Percentiles rank a stretch among this genome's conserved stretches.
These are phyloP conservation scores for Pseudobourletiella spinata DNA, from an alignment of 1,140 invertebrate species.

Conservation along the genomic window DNA sequence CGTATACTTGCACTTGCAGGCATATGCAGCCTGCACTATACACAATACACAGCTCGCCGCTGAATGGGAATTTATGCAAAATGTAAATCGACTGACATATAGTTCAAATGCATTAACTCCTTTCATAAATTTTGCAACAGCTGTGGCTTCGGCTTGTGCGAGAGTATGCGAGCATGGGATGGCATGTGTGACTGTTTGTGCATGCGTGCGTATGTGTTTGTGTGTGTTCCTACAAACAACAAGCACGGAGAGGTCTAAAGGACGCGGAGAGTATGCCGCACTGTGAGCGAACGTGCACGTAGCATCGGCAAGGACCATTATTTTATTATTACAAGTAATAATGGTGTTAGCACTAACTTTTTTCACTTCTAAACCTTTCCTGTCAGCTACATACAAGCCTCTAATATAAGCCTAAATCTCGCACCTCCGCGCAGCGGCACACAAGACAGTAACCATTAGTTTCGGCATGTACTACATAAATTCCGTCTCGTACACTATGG, in stretches of 20 bases:
- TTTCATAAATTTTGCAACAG: slow-evolving; percentile 7
- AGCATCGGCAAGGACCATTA: too few species aligned
- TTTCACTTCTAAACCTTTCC: too few species aligned
- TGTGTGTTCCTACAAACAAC: background rate
- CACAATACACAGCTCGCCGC: too few species aligned
- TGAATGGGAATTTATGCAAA: background rate
- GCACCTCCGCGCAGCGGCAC: too few species aligned
- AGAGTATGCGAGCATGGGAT: background rate
- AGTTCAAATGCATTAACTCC: background rate
- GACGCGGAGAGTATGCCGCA: background rate
- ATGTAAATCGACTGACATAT: background rate
- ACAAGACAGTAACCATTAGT: too few species aligned
- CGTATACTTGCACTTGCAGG: too few species aligned
- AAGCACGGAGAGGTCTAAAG: background rate
- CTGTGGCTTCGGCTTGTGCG: background rate
- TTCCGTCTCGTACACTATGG: too few species aligned
- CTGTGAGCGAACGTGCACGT: background rate
- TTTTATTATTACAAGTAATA: background rate
- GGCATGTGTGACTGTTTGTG: background rate
- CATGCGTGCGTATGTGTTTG: background rate
- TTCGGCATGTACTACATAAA: too few species aligned
- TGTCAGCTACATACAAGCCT: too few species aligned
- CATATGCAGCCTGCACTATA: too few species aligned
- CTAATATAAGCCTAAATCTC: too few species aligned
- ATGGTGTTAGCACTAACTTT: background rate